These are phyloP conservation scores for Siniperca chuatsi DNA, from an alignment of 2,113 vertebrate genomes.

Conservation along the genomic window DNA sequence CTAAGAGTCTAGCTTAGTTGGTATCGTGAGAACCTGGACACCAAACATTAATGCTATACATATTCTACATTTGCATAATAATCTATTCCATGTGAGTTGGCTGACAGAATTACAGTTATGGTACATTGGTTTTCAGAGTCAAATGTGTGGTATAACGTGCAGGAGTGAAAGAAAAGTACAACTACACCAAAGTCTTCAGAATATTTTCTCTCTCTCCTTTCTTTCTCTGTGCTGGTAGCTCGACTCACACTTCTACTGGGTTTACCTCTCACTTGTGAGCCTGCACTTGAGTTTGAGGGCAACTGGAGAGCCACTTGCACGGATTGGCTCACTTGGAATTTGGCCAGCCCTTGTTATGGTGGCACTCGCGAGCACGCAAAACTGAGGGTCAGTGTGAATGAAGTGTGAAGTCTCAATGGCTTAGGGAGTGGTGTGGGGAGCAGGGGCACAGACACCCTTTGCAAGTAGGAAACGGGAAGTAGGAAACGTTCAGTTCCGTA, in stretches of 20 bases:
- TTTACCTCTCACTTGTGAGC: conserved; percentile 14
- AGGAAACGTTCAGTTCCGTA: background rate
- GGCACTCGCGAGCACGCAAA: conserved; percentile 16
- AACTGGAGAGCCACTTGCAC: conserved; percentile 12
- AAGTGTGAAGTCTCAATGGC: background rate
- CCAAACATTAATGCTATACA: background rate
- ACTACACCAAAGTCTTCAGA: background rate
- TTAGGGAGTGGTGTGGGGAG: background rate
- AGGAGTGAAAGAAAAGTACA: background rate
- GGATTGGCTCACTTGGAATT: conserved; percentile 20
- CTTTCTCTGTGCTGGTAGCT: background rate
- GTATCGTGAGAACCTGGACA: no score
- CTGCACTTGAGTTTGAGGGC: conserved; percentile 14
- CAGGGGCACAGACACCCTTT: background rate
- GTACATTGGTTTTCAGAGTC: background rate
- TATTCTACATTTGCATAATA: background rate
- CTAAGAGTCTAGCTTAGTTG: no score
- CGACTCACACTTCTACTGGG: background rate
- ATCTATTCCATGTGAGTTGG: background rate
- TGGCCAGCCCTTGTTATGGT: conserved; percentile 34
- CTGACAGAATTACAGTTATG: background rate
- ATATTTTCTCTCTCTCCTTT: background rate
- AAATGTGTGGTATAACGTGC: background rate
- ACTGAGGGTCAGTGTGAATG: conserved; percentile 6
- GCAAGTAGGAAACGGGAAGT: conserved; percentile 11